A percentile compares a stretch with the other conserved stretches of the same genome.
These are phyloP conservation scores for Zaprionus kolodkinae DNA, from an alignment of 1,140 invertebrate genomes.

Conservation along the genomic window DNA sequence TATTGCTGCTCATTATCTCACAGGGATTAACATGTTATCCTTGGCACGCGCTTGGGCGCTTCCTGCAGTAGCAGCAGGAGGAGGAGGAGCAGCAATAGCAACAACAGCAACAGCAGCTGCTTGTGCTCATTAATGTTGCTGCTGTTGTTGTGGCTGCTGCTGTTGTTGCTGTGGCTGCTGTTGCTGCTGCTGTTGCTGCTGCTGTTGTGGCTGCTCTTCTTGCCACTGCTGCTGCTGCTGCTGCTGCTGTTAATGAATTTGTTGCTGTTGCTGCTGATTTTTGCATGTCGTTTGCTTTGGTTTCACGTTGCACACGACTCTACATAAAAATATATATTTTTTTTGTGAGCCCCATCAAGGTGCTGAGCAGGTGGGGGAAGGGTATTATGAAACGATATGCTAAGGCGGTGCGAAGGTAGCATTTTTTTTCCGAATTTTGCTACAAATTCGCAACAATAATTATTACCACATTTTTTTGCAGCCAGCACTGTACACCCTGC, in stretches of 20 bases:
- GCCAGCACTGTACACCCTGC: neutral
- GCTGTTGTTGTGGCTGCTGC: neutral
- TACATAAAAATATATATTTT: neutral
- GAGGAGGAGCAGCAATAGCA: too few species aligned
- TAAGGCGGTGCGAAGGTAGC: too few species aligned
- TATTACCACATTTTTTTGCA: slow-evolving; percentile 70
- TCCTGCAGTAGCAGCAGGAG: slow-evolving; percentile 15
- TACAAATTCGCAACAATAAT: slow-evolving; percentile 68
- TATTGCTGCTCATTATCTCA: slow-evolving; percentile 79
- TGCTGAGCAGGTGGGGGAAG: too few species aligned
- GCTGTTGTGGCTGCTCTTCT: neutral
- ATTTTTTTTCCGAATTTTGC: slow-evolving; percentile 16
- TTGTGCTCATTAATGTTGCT: slow-evolving; percentile 16
- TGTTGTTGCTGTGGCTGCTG: neutral
- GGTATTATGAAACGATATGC: too few species aligned
- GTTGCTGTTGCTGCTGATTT: slow-evolving; percentile 45
- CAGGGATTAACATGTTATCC: slow-evolving; percentile 79
- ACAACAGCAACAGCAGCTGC: slow-evolving; percentile 13
- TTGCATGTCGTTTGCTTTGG: slow-evolving; percentile 62
- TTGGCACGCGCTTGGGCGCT: slow-evolving; percentile 61
- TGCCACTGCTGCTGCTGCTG: slow-evolving; percentile 29
- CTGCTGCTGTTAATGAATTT: slow-evolving; percentile 24
- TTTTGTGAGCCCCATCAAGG: neutral
- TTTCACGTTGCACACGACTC: slow-evolving; percentile 30
- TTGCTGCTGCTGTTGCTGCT: slow-evolving; percentile 24